Evolutionary conservation across 2,113 vertebrate genomes (phyloP), one percentile per base, ranked within the genome.

Genomic region (Pyxicephalus adspersus): DNA sequence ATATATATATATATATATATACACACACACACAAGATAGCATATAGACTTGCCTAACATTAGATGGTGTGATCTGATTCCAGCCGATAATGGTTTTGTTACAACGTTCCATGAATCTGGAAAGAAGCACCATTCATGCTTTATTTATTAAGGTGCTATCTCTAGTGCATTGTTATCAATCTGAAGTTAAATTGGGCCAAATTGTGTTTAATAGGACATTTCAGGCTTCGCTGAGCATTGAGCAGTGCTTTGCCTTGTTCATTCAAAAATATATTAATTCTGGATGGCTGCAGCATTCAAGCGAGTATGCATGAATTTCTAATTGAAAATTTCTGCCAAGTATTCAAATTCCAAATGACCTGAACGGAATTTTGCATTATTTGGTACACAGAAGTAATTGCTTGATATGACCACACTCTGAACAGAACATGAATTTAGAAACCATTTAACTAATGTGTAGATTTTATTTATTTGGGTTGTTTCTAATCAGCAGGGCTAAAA

Each of bases 191-290:
- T 58, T 57, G 70, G 52, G 70, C 57, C 57, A 34, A 73, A 73
- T 15, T 73, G 70, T 23, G 55, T 34, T 57, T 57, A 73, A 73
- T 58, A 34, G 19, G 70, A 58, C 52, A 58, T 58, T 73, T 73
- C 52, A 58, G 29, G 70, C 70, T 58, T 31, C 25, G 52, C 4
- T 52, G 70, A 73, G 20, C 70, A 58, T 73, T 73, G 31, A 73
- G 70, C 57, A 55, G 13, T n/a, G 70, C 28, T 72, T 72, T 31
- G 19, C 26, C 68, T 57, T 72, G 68, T 55, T 72, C 70, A 73
- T 57, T 73, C 26, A 29, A 73, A 73, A 73, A 73, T 73, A 34
- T 73, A 73, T 73, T 73, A 55, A 58, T 73, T 73, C 52, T 52
- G 70, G 70, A 28, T 73, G 70, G 34, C 52, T 73, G 52, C 70